Evolutionary conservation across 2,797 vertebrate species (phyloP), one percentile per base, ranked within the genome.

Genomic region (Paguma larvata): DNA sequence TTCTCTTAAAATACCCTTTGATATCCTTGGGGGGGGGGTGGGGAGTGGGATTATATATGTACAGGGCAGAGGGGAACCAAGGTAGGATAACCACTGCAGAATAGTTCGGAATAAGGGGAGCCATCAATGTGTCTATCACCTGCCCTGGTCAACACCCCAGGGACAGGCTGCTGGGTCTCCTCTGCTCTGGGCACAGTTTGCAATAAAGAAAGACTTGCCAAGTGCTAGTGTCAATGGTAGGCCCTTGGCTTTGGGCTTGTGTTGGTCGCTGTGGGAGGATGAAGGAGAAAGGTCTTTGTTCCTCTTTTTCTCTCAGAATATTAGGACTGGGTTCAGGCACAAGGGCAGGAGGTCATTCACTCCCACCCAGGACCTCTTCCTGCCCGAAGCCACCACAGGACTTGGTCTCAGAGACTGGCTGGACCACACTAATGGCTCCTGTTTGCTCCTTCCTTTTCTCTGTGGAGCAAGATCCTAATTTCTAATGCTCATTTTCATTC

Each of bases 241-340:
- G 18, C 41, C 84, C 48, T 94, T 95, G 89, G 67, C 97, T 93
- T 97, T 93, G 77, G 48, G 63, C 80, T 1, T 63, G 63, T 77
- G 25, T 44, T 85, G 51, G 30, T 96, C 53, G 44, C 83, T 82
- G 72, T 92, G 65, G 68, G 92, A 78, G 19, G 62, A 73, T 14
- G 19, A 78, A 70, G 80, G 59, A 56, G 38, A 84, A 87, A 89
- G 89, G 79, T 95, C 90, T 85, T 23, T 16, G 21, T n/a, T 80
- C n/a, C 14, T 88, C 67, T 12, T 85, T 53, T 85, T 46, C 46
- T 10, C 63, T 92, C 48, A 65, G 38, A 95, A 79, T 25, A 30
- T 87, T 92, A 80, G 23, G 3, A 34, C 77, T 53, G 85, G 56
- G 53, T 79, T 93, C 83, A 89, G 92, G 59, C 70, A 72, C 27